Evolutionary conservation across 1,140 invertebrate species (phyloP).

Genomic region (Drosophila punjabiensis): DNA sequence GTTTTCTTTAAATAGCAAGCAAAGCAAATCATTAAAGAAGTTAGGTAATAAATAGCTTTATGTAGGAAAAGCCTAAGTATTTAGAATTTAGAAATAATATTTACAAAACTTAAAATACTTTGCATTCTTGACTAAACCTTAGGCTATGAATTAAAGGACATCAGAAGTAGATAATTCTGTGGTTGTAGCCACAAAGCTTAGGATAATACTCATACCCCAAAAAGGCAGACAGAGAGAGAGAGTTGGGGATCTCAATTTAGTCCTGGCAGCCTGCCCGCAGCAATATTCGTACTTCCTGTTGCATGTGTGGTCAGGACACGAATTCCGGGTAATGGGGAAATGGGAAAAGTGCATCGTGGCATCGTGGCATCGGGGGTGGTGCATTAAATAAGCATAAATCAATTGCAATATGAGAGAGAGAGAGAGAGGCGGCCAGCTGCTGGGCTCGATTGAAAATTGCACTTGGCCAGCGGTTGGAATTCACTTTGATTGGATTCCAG

Average conservation of each 20-base stretch:
- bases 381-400: slow-evolving; percentile 65
- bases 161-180: neutral
- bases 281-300: slow-evolving; percentile 41
- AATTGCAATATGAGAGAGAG: slow-evolving; percentile 37
- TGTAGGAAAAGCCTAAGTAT: no score
- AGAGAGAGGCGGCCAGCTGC: neutral
- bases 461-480: slow-evolving; percentile 29
- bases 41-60: no score
- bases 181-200: neutral
- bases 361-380: neutral
- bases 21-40: no score
- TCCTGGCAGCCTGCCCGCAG: slow-evolving; percentile 37
- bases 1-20: neutral
- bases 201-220: neutral
- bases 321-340: neutral
- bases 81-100: neutral
- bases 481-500: slow-evolving; percentile 34
- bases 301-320: slow-evolving; percentile 25
- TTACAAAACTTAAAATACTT: neutral
- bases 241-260: slow-evolving; percentile 14
- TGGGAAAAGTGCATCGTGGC: slow-evolving; percentile 7
- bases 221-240: neutral
- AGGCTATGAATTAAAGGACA: neutral
- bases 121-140: no score
- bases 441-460: slow-evolving; percentile 28